Evolutionary conservation across 2,797 vertebrate genomes (phyloP), one percentile per base, ranked within the genome.

Genomic region (Acipenser ruthenus): DNA sequence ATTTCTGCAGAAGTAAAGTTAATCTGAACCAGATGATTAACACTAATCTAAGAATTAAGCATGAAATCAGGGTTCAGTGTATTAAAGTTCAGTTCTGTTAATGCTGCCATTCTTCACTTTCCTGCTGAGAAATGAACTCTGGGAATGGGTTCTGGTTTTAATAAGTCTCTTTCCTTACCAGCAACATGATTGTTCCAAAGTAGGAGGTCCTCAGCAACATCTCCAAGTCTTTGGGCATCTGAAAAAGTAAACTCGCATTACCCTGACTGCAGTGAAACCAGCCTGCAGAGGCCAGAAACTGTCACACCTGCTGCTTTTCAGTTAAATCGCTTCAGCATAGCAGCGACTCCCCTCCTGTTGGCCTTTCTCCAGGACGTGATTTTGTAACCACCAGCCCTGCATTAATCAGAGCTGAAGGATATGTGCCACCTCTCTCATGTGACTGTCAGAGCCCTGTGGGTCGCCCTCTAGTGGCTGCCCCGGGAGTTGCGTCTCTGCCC

Each of bases 201-300:
- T 94, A 97, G 3, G 94, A 92, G 62, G 96, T 94, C 71, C 93
- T 93, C 70, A 99, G 77, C 75, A 99, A 73, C 83, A 97, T 74
- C 67, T 95, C 92, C 73, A 99, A 65, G 67, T 99, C 95, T 64
- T 89, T 91, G 6, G 96, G 86, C 85, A 99, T 92, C 96, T 99
- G 82, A 13, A 71, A 65, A 12, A 0, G 74, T 1, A 3, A 50
- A 37, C 23, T 37, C 2, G 23, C 2, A 37, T 37, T 37, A 37
- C 23, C 23, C 23, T 37, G 23, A 37, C 23, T 37, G 23, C 23
- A 37, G 23, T 37, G 23, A 37, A 37, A 37, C 23, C 6, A 12
- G 8, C 51, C 51, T 9, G 12, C 51, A 1, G 51, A 53, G 51
- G 51, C 12, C 51, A 53, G 12, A 61, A 13, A 61, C 9, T 61